These are phyloP conservation scores for Phylloscopus trochiloides DNA, from an alignment of 2,113 vertebrate species.

Conservation along the genomic window DNA sequence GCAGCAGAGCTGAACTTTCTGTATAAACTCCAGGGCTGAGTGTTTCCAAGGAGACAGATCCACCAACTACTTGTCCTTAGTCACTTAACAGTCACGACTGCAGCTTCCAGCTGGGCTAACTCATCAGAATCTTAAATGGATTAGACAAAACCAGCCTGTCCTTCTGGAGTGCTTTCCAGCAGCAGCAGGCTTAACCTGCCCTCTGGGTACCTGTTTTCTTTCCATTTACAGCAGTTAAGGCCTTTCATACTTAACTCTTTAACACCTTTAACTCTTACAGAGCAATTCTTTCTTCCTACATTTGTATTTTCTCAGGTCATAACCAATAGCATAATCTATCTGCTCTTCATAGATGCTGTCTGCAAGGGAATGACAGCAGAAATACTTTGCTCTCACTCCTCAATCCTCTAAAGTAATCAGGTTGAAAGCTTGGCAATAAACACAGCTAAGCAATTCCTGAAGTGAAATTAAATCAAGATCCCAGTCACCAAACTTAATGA, in stretches of 20 bases:
- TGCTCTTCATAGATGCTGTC: background rate
- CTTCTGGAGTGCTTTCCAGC: slow-evolving; percentile 1
- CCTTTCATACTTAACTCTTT: background rate
- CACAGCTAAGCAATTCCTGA: background rate
- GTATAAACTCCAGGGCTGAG: slow-evolving; percentile 5
- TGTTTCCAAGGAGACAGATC: slow-evolving; percentile 52
- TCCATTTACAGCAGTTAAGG: background rate
- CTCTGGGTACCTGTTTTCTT: background rate
- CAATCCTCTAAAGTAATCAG: background rate
- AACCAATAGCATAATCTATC: background rate
- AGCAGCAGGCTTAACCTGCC: background rate
- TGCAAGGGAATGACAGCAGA: background rate
- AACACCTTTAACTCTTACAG: background rate
- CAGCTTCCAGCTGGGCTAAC: slow-evolving; percentile 49
- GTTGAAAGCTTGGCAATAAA: background rate
- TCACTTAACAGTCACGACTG: slow-evolving; percentile 57
- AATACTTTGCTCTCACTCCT: background rate
- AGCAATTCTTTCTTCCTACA: background rate
- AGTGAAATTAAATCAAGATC: background rate
- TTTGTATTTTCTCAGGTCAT: background rate
- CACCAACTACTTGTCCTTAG: slow-evolving; percentile 38
- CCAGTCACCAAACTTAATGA: background rate
- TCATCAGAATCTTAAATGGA: slow-evolving; percentile 56
- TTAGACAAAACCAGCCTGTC: slow-evolving; percentile 29
- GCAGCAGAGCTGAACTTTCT: background rate